Conservation (phyloP, 2,113 vertebrate species). For the Nerophis ophidion region DNA sequence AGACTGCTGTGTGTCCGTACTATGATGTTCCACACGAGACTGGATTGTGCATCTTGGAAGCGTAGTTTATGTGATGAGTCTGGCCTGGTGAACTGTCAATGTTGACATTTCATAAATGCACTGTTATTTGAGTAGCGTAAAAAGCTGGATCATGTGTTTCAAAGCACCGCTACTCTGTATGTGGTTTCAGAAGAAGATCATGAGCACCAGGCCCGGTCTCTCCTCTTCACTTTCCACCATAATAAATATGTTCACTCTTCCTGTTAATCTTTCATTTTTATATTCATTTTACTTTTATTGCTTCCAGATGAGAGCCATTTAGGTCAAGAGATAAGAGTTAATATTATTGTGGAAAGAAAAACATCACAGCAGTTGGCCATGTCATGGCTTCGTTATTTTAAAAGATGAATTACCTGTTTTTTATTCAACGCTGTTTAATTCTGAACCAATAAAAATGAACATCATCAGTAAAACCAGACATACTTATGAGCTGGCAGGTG, state of each 20-base stretch:
- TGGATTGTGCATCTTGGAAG: slow-evolving; percentile 40
- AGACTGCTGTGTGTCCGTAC: slow-evolving; percentile 30
- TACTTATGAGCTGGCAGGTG: not conserved
- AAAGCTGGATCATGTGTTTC: slow-evolving; percentile 56
- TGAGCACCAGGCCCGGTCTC: slow-evolving; percentile 21
- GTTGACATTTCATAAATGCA: slow-evolving; percentile 72
- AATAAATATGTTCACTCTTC: slow-evolving; percentile 44
- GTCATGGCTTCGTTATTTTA: slow-evolving; percentile 53
- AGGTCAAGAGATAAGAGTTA: slow-evolving; percentile 48
- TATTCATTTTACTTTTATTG: slow-evolving; percentile 63
- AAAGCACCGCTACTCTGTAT: slow-evolving; percentile 31
- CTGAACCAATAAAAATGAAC: not conserved
- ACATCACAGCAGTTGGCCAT: slow-evolving; percentile 28
- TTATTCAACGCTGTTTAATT: slow-evolving; percentile 31
- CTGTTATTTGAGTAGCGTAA: slow-evolving; percentile 62
- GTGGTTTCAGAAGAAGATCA: slow-evolving; percentile 27
- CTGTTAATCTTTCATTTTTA: slow-evolving; percentile 57
- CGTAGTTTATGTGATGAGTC: slow-evolving; percentile 55
- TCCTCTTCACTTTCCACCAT: slow-evolving; percentile 15
- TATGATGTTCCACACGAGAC: slow-evolving; percentile 26
- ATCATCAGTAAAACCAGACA: slow-evolving; percentile 2
- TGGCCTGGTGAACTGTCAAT: slow-evolving; percentile 64
- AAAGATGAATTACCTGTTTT: slow-evolving; percentile 51
- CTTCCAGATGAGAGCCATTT: slow-evolving; percentile 62
- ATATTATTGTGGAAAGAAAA: slow-evolving; percentile 50